Percentiles rank a stretch among this genome's conserved stretches.
Conservation (phyloP, 2,888 invertebrate genomes). For the Megaustenia siamemsis region DNA sequence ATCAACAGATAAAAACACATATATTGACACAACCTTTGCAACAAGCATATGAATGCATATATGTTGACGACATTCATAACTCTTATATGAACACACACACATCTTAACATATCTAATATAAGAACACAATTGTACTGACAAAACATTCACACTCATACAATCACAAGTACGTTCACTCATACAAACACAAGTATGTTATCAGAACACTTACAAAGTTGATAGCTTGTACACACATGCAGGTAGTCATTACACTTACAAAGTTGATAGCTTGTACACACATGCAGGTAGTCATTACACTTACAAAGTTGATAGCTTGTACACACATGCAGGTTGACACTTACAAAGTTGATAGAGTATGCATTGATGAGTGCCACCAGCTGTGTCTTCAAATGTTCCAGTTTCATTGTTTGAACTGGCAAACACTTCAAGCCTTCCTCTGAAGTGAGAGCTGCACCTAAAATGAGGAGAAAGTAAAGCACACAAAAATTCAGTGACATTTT, state of each 20-base stretch:
- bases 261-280: background rate
- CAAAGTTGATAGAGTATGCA: constrained; percentile 66
- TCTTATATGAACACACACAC: too few species aligned
- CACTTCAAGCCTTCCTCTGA: constrained; percentile 71
- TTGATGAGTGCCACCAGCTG: constrained; percentile 75
- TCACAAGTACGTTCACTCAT: too few species aligned
- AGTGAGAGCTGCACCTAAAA: constrained; percentile 77
- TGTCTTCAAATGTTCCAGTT: constrained; percentile 72
- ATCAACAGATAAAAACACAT: too few species aligned
- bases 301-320: background rate
- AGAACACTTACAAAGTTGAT: constrained; percentile 19
- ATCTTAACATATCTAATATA: background rate
- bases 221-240: background rate
- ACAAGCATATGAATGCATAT: too few species aligned
- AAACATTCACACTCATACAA: too few species aligned
- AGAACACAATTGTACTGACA: too few species aligned
- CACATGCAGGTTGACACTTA: constrained; percentile 29
- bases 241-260: background rate
- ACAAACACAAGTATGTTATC: background rate
- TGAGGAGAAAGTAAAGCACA: too few species aligned
- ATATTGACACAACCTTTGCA: background rate
- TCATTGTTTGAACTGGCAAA: constrained; percentile 75
- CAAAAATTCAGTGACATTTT: too few species aligned
- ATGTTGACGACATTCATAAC: background rate
- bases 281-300: background rate